A percentile compares a stretch with the other conserved stretches of the same genome.
Evolutionary conservation across 23 tunicate species (phyloP).

Genomic region (Diplosoma virens): DNA sequence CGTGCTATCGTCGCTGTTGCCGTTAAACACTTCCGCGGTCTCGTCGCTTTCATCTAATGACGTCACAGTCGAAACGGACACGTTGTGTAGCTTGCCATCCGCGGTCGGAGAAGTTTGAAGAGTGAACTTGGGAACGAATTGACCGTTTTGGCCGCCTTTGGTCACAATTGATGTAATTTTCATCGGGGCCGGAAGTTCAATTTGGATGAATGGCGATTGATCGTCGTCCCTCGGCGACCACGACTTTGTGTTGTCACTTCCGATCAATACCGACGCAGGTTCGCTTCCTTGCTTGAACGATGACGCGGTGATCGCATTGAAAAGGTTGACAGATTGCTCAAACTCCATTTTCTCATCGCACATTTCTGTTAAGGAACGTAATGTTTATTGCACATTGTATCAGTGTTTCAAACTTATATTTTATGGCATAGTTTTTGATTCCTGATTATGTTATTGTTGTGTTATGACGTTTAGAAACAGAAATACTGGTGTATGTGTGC

Average conservation of each 20-base stretch:
- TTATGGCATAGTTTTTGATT: too few species aligned
- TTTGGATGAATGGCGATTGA: conserved; percentile 53
- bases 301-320: conserved; percentile 40
- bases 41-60: conserved; percentile 11
- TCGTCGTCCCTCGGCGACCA: conserved; percentile 67
- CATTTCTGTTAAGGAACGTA: conserved; percentile 22
- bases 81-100: conserved; percentile 7
- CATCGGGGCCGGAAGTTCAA: conserved; percentile 34
- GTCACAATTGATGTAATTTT: conserved; percentile 60
- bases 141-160: conserved; percentile 37
- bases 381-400: neutral
- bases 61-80: conserved; percentile 19
- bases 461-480: too few species aligned
- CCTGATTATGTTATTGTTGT: too few species aligned
- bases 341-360: conserved; percentile 61
- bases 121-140: conserved; percentile 41
- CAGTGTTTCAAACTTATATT: too few species aligned
- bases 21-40: conserved; percentile 26
- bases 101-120: conserved; percentile 27
- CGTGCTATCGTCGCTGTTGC: conserved; percentile 46
- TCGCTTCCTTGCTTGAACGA: conserved; percentile 29
- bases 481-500: too few species aligned
- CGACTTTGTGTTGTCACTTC: neutral
- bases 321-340: conserved; percentile 16
- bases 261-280: conserved; percentile 28